Base-by-base conservation (phyloP, 1,140 invertebrate genomes). In the Melitaea cinxia region DNA sequence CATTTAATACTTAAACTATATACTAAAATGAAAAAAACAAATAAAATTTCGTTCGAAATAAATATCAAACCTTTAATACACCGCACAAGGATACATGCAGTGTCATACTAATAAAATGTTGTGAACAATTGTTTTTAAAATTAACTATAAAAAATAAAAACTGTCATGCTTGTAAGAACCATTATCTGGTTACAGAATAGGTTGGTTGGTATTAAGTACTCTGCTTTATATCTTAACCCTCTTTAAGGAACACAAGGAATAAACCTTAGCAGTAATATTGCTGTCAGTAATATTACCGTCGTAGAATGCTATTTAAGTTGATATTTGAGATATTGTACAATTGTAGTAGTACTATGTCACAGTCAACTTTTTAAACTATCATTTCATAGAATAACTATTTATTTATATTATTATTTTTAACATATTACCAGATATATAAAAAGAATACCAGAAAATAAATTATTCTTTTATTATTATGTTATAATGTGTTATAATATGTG, bases 121-220 rank as follows among this genome's bases (percentile, higher is more conserved):
- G 12, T 30, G 7, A 30, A 30, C 28, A 6, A 30, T 30, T 3
- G 1, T 15, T n/a, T n/a, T n/a, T n/a, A n/a, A 14, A 14, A 9
- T 14, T 39, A 0, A n/a, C 6, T 15, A 17, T 14, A 2, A 14
- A 2, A 17, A 39, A 39, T 15, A 17, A 39, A 2, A 33, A 33
- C 4, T 5, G 37, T 9, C 3, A 9, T 9, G 14, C 17, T 19
- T 42, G 37, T 4, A 42, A 9, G 37, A 7, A 9, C 9, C 37
- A 14, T 42, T 42, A 42, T 15, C 9, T 7, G 37, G 4, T 42
- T 17, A 42, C 5, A 42, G 37, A 42, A 17, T 17, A 42, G 37
- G 37, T 5, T 42, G 6, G 15, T 42, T 42, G 37, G 37, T n/a
- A 42, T 15, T 39, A 39, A 39, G 37, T 42, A n/a, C 37, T 42